Base-by-base conservation (phyloP, 2,888 invertebrate genomes). In the Eristalis pertinax region DNA sequence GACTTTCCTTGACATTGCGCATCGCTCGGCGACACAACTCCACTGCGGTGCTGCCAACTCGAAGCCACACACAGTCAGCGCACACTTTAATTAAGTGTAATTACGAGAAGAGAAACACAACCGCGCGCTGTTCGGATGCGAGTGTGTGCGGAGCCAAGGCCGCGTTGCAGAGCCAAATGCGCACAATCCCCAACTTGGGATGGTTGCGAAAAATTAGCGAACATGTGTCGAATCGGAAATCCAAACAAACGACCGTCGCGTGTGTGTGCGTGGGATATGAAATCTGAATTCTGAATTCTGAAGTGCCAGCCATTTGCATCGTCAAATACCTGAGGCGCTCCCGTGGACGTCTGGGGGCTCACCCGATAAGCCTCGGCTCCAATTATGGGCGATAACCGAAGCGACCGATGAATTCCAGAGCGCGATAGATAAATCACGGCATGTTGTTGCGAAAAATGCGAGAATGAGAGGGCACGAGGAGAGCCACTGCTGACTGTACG, bases 1-100 rank as follows among this genome's bases (percentile, higher is more conserved):
- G 77, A 63, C 69, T 78, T 78, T 72, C 72, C 78, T 72, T 78
- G 78, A 78, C 78, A 78, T 78, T 78, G 70, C 24, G 56, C 32
- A 58, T 58, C 58, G 35, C 32, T 8, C 32, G 32, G 56, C 32
- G 22, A 10, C 58, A 35, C 26, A 8, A 58, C 70, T 68, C 43
- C 26, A 62, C 10, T 67, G n/a, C 58, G 24, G 22, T 29, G 56
- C 56, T 13, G 10, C 24, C 43, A 50, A 24, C 60, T 60, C 60
- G 10, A 26, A 19, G 13, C 24, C 60, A 60, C 26, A 60, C 60
- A 56, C 22, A 24, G 22, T 24, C 24, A 60, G 8, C 32, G 32
- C 32, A 32, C 32, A 56, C 77, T 50, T 78, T 72, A 78, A 72
- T 78, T 78, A 64, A 78, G 38, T 72, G 64, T 78, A 78, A 78